Percentiles rank a stretch among this genome's conserved stretches.
Evolutionary conservation across 1,140 invertebrate species (phyloP).

Genomic region (Radopholus similis): DNA sequence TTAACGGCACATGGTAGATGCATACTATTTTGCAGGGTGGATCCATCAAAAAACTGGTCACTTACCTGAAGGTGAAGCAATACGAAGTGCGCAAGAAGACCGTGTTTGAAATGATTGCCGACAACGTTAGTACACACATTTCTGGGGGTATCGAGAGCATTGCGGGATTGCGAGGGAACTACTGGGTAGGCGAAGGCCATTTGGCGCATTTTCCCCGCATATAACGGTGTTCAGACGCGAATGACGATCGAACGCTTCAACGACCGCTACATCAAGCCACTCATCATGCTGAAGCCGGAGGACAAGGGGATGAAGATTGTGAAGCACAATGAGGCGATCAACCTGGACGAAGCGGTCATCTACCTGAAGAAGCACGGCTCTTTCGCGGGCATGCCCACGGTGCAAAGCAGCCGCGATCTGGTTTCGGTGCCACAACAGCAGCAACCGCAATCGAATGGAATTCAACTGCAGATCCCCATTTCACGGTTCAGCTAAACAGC

Average conservation of each 20-base stretch:
- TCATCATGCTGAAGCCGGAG: slow-evolving; percentile 27
- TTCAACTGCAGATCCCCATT: not conserved
- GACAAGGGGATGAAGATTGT: slow-evolving; percentile 34
- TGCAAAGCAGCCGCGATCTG: slow-evolving; percentile 29
- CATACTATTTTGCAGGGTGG: slow-evolving; percentile 35
- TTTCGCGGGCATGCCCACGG: slow-evolving; percentile 33
- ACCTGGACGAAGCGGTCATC: slow-evolving; percentile 31
- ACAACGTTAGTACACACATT: slow-evolving; percentile 40
- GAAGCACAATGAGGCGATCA: slow-evolving; percentile 33
- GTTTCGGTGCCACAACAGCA: slow-evolving; percentile 1
- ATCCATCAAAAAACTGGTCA: slow-evolving; percentile 31
- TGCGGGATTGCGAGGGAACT: slow-evolving; percentile 38
- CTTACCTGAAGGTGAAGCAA: slow-evolving; percentile 45
- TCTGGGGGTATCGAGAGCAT: slow-evolving; percentile 49
- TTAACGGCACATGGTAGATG: not conserved
- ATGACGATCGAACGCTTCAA: slow-evolving; percentile 35
- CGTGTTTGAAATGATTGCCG: slow-evolving; percentile 49
- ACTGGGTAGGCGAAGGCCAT: slow-evolving; percentile 34
- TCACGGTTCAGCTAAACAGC: not conserved
- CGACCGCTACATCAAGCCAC: slow-evolving; percentile 30
- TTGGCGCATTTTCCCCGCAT: not conserved
- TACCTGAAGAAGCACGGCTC: slow-evolving; percentile 32
- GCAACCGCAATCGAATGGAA: slow-evolving; percentile 4
- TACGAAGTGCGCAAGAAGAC: slow-evolving; percentile 36
- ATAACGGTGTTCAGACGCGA: slow-evolving; percentile 11